These are phyloP conservation scores for Halcyon smyrnensis DNA, from an alignment of 2,797 vertebrate genomes.

Conservation along the genomic window DNA sequence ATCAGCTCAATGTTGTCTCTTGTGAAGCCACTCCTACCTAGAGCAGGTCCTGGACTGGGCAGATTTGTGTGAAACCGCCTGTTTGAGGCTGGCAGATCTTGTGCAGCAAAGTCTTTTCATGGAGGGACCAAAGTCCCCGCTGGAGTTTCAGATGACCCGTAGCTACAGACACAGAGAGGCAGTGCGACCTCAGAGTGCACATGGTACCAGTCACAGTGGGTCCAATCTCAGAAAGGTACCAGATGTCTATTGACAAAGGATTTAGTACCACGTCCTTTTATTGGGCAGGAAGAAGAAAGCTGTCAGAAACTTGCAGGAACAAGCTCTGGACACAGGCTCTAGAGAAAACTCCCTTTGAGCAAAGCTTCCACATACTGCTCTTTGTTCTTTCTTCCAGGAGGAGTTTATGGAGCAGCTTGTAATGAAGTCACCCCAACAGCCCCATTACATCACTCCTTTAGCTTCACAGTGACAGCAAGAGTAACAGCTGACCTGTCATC, in stretches of 20 bases:
- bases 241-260: slow-evolving; percentile 34
- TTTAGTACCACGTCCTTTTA: slow-evolving; percentile 37
- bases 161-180: background rate
- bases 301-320: slow-evolving; percentile 6
- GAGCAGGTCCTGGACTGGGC: background rate
- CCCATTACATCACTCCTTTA: background rate
- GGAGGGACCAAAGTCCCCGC: background rate
- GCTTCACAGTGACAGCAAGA: slow-evolving; percentile 1
- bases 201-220: background rate
- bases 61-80: background rate
- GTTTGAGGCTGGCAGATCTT: accelerated
- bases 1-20: background rate
- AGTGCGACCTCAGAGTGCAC: background rate
- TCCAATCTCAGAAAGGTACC: background rate
- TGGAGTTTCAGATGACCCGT: background rate
- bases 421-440: background rate
- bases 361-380: background rate
- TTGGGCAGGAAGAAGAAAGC: background rate
- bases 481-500: slow-evolving; percentile 20
- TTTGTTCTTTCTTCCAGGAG: background rate
- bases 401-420: background rate
- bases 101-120: background rate
- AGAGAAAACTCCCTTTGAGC: slow-evolving; percentile 26
- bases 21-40: background rate
- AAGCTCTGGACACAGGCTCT: background rate